Evolutionary conservation across 2,797 vertebrate genomes (phyloP).

Genomic region (Merluccius polli): DNA sequence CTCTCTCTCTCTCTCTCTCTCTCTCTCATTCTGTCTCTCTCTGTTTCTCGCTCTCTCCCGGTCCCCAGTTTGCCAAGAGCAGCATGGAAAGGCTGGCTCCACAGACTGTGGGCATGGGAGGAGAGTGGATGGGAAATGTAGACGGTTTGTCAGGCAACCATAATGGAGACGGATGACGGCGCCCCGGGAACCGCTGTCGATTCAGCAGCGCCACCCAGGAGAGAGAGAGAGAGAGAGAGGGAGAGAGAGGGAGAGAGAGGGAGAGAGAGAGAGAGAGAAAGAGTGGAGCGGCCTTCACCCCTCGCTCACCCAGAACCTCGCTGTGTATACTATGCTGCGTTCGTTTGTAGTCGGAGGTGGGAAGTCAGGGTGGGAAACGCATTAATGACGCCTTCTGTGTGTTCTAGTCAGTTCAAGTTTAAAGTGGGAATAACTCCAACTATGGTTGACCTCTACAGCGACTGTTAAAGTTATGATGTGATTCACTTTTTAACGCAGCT

Average conservation of each 20-base stretch:
- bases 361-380: background rate
- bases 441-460: too few species aligned
- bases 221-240: constrained; percentile 4
- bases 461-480: too few species aligned
- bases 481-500: too few species aligned
- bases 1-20: too few species aligned
- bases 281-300: too few species aligned
- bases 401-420: background rate
- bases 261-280: too few species aligned
- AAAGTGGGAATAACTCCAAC: background rate
- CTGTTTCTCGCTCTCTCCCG: too few species aligned
- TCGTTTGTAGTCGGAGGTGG: background rate
- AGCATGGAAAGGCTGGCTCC: constrained; percentile 64
- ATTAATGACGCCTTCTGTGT: background rate
- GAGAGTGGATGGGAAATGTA: constrained; percentile 62
- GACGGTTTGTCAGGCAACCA: constrained; percentile 62
- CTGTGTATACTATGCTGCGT: background rate
- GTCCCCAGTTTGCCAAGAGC: constrained; percentile 51
- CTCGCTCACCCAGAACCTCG: too few species aligned
- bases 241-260: constrained; percentile 1
- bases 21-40: too few species aligned
- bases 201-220: constrained; percentile 66
- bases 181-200: constrained; percentile 63
- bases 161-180: constrained; percentile 66
- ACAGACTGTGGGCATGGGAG: constrained; percentile 60